phyloP scores from a whole-genome alignment of 2,888 invertebrate genomes.

The Eupeodes luniger region DNA sequence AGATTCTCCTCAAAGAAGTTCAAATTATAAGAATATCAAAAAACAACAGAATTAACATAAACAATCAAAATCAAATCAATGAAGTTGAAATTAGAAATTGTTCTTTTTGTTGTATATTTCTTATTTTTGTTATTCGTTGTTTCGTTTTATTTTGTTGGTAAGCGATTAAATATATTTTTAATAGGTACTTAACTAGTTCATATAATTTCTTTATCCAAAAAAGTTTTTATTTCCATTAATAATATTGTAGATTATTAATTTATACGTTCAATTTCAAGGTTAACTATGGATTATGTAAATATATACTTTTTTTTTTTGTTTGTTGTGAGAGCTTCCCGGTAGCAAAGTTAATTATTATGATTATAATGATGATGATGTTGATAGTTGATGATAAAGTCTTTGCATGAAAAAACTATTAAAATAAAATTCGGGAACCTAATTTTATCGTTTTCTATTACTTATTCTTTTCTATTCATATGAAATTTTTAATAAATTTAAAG shows the following conservation, averaged over 20 bases:
- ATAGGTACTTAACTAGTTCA: slow-evolving; percentile 61
- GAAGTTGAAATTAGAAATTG: slow-evolving; percentile 7
- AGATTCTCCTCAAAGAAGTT: slow-evolving; percentile 4
- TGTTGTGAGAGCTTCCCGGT: slow-evolving; percentile 10
- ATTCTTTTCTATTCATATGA: background rate
- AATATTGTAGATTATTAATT: slow-evolving; percentile 35
- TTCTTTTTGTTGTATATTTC: background rate
- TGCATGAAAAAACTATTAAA: slow-evolving; percentile 12
- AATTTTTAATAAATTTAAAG: background rate
- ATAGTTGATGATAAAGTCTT: background rate
- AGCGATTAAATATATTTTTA: slow-evolving; percentile 3
- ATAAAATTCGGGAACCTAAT: background rate
- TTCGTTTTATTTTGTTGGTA: background rate
- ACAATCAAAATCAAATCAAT: background rate
- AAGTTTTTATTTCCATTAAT: slow-evolving; percentile 29
- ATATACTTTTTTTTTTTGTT: too few relatives aligned
- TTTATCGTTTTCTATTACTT: background rate
- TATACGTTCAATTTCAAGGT: slow-evolving; percentile 57
- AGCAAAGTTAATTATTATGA: slow-evolving; percentile 29
- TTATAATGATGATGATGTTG: slow-evolving; percentile 22
- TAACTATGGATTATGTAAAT: slow-evolving; percentile 49
- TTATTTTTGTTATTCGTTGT: background rate
- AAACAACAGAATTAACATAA: slow-evolving; percentile 47
- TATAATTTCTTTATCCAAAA: slow-evolving; percentile 32
- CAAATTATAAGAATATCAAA: slow-evolving; percentile 20